These are phyloP conservation scores for Cephus spinipes DNA, from an alignment of 2,888 invertebrate genomes.

Conservation along the genomic window DNA sequence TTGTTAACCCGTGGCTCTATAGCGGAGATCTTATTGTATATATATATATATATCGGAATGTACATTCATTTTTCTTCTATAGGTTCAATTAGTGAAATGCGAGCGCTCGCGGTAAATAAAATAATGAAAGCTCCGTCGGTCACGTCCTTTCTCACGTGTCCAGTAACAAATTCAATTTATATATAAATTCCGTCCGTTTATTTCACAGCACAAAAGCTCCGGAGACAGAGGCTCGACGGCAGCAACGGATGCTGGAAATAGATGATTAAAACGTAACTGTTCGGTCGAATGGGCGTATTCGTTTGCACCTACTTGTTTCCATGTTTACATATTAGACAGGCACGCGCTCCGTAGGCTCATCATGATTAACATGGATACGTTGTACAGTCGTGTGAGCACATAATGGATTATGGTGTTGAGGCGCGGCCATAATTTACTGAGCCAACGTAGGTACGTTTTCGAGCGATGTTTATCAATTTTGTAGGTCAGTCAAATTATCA, in stretches of 20 bases:
- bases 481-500: not conserved
- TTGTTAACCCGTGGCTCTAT: not conserved
- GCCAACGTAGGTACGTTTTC: not conserved
- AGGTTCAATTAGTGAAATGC: not conserved
- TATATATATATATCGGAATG: not conserved
- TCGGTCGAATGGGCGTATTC: constrained; percentile 2
- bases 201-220: constrained; percentile 21
- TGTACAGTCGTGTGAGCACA: not conserved
- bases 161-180: constrained; percentile 19
- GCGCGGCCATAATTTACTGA: not conserved
- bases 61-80: not conserved
- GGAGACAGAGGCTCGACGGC: not conserved
- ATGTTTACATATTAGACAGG: constrained; percentile 12
- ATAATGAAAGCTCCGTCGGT: too few relatives aligned
- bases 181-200: constrained; percentile 27
- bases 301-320: constrained; percentile 14
- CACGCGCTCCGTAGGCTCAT: not conserved
- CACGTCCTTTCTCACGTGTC: not conserved
- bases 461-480: not conserved
- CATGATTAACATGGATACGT: constrained; percentile 19
- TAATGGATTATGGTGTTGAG: not conserved
- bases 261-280: not conserved
- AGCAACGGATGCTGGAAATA: not conserved
- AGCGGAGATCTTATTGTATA: not conserved
- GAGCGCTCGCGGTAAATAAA: not conserved